phyloP scores from a whole-genome alignment of 2,113 vertebrate genomes.

The Tragelaphus buxtoni region DNA sequence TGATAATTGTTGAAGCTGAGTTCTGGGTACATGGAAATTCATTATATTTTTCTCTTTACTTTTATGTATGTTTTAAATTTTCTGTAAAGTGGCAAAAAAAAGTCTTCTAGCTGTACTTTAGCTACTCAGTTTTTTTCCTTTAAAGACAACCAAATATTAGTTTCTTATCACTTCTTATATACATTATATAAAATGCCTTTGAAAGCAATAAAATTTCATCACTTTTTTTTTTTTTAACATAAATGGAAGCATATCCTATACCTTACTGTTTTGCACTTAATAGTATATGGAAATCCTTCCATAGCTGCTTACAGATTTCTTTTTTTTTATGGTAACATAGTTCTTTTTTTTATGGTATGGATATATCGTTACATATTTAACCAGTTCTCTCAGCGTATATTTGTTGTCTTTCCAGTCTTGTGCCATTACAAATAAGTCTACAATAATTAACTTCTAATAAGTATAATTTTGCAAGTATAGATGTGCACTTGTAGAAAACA shows the following conservation, averaged over 20 bases:
- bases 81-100: neutral
- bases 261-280: neutral
- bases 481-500: neutral
- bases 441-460: neutral
- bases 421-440: slow-evolving; percentile 2
- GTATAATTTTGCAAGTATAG: neutral
- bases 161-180: neutral
- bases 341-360: neutral
- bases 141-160: neutral
- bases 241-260: neutral
- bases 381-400: neutral
- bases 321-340: neutral
- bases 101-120: neutral
- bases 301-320: neutral
- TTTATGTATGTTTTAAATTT: neutral
- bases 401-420: neutral
- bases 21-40: neutral
- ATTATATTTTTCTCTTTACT: neutral
- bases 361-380: neutral
- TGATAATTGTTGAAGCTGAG: neutral
- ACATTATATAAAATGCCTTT: neutral
- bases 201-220: neutral
- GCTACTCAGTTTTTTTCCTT: neutral
- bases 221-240: neutral
- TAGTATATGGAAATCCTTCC: neutral